phyloP scores from a whole-genome alignment of 2,888 invertebrate species.

The Drosophila macrothrix region DNA sequence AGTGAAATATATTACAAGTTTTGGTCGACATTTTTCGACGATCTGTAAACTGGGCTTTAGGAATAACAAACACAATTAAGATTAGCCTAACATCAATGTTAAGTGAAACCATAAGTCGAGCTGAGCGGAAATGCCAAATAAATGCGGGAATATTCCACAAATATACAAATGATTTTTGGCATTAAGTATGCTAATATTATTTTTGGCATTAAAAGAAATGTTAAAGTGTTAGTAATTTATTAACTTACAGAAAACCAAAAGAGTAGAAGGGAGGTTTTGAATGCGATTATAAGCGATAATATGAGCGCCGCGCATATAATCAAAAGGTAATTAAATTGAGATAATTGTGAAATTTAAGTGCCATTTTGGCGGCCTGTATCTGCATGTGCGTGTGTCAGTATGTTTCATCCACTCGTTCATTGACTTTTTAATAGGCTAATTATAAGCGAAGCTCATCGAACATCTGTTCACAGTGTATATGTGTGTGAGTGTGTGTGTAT shows the following conservation, averaged over 20 bases:
- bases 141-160: not conserved
- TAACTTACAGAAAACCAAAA: constrained; percentile 9
- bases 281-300: constrained; percentile 41
- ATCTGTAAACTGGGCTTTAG: not conserved
- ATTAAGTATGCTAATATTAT: not conserved
- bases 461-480: not conserved
- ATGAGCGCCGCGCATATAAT: constrained; percentile 33
- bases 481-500: not conserved
- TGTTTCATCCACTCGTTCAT: constrained; percentile 37
- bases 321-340: constrained; percentile 49
- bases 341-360: constrained; percentile 30
- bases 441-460: constrained; percentile 11
- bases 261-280: not conserved
- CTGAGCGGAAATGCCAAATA: not conserved
- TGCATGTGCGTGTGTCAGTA: constrained; percentile 1
- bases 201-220: not conserved
- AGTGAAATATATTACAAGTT: not conserved
- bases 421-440: constrained; percentile 60
- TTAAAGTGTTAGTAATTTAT: not conserved
- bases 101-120: not conserved
- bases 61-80: not conserved
- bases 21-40: not conserved
- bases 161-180: not conserved
- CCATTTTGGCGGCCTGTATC: constrained; percentile 10
- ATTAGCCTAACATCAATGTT: not conserved